Evolutionary conservation across 1,140 invertebrate genomes (phyloP).

Genomic region (Drosophila repletoides): DNA sequence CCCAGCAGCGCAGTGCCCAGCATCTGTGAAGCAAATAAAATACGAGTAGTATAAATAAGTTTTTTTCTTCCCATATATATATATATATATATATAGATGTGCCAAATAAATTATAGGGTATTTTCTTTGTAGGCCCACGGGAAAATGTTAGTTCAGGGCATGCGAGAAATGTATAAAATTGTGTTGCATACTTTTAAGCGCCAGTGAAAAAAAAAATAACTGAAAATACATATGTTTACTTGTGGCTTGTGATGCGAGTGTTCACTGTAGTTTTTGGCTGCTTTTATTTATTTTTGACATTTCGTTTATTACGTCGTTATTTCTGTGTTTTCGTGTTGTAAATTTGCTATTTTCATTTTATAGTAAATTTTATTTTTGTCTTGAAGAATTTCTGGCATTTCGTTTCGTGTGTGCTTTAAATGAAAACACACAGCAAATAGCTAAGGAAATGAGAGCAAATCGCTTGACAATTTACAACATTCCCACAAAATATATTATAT

Average conservation of each 20-base stretch:
- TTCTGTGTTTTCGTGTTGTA: slow-evolving; percentile 26
- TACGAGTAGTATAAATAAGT: slow-evolving; percentile 25
- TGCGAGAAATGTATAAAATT: not conserved
- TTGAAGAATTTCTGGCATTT: slow-evolving; percentile 54
- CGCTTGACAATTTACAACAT: slow-evolving; percentile 17
- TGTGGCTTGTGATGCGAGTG: too few species aligned
- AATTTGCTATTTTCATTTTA: slow-evolving; percentile 38
- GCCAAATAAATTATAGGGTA: too few species aligned
- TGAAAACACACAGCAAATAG: slow-evolving; percentile 10
- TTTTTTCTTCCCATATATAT: too few species aligned
- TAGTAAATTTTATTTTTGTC: slow-evolving; percentile 48
- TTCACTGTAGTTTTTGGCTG: slow-evolving; percentile 27
- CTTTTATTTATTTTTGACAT: slow-evolving; percentile 60
- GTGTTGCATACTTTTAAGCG: slow-evolving; percentile 59
- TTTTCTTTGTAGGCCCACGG: not conserved
- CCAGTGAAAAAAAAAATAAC: not conserved
- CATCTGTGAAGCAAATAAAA: slow-evolving; percentile 63
- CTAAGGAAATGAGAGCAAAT: slow-evolving; percentile 9
- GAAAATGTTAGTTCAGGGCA: slow-evolving; percentile 30
- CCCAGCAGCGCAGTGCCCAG: slow-evolving; percentile 81
- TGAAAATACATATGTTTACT: not conserved
- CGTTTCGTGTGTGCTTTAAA: not conserved
- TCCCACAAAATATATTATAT: not conserved
- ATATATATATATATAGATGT: slow-evolving; percentile 5
- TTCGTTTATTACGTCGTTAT: slow-evolving; percentile 69